Percentiles rank a stretch among this genome's conserved stretches.
Conservation (phyloP, 2,113 vertebrate species). For the Pavo muticus region DNA sequence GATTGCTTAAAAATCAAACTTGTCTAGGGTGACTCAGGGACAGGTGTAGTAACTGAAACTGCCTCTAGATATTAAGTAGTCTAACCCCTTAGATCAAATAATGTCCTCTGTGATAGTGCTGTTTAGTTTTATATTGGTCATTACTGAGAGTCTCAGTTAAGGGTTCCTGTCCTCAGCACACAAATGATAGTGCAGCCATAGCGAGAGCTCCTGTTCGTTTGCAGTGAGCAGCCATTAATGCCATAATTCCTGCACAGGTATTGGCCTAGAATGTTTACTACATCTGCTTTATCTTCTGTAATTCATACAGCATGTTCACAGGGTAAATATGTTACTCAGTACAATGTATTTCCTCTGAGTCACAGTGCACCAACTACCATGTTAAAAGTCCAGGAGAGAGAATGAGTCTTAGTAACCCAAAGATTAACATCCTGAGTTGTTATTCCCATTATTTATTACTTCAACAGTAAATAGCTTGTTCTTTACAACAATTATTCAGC, state of each 20-base stretch:
- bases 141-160: background rate
- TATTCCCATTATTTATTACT: background rate
- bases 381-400: background rate
- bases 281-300: background rate
- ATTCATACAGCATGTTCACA: background rate
- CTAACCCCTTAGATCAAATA: background rate
- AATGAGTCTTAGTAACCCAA: background rate
- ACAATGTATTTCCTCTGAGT: constrained; percentile 4
- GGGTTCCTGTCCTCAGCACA: background rate
- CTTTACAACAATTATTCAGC: background rate
- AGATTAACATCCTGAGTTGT: background rate
- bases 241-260: background rate
- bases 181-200: background rate
- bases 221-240: background rate
- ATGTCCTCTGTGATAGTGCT: background rate
- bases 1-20: background rate
- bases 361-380: background rate
- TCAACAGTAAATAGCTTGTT: background rate
- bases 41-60: background rate
- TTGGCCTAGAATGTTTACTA: background rate
- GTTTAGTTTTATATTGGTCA: background rate
- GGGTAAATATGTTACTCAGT: constrained; percentile 1
- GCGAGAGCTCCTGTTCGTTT: background rate
- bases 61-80: background rate
- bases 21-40: background rate